Percentiles rank a stretch among this genome's conserved stretches.
Conservation (phyloP, 1,140 invertebrate species). For the Polyergus mexicanus region DNA sequence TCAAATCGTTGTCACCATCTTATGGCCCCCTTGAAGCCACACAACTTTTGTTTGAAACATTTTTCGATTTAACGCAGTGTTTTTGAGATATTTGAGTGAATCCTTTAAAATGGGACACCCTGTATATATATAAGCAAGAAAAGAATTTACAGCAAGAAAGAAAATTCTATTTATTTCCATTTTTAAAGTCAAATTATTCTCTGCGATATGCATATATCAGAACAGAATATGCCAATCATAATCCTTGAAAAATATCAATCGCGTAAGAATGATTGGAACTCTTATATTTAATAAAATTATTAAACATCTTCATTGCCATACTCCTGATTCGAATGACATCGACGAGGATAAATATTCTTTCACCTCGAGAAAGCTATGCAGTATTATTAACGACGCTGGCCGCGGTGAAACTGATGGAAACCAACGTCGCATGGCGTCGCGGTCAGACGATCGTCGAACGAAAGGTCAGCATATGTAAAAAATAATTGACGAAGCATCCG, state of each 20-base stretch:
- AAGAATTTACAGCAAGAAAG: too few relatives aligned
- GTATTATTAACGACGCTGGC: constrained; percentile 31
- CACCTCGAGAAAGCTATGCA: constrained; percentile 46
- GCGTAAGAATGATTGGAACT: not conserved
- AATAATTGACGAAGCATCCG: constrained; percentile 33
- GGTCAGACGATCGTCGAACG: constrained; percentile 6
- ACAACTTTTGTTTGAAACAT: too few relatives aligned
- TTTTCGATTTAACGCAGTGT: too few relatives aligned
- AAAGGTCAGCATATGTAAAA: constrained; percentile 54
- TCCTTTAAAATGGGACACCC: too few relatives aligned
- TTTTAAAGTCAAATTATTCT: not conserved
- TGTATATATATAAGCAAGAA: not conserved
- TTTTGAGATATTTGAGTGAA: too few relatives aligned
- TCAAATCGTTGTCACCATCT: too few relatives aligned
- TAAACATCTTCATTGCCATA: not conserved
- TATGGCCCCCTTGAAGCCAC: too few relatives aligned
- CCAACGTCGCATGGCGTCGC: constrained; percentile 26
- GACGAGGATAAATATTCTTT: constrained; percentile 38
- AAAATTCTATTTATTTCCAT: not conserved
- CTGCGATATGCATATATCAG: not conserved
- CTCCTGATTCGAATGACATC: not conserved
- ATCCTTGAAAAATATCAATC: not conserved
- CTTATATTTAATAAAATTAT: not conserved
- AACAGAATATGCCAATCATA: not conserved
- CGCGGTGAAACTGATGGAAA: constrained; percentile 42